Conservation (phyloP, 2,113 vertebrate genomes). For the Nothoprocta perdicaria region DNA sequence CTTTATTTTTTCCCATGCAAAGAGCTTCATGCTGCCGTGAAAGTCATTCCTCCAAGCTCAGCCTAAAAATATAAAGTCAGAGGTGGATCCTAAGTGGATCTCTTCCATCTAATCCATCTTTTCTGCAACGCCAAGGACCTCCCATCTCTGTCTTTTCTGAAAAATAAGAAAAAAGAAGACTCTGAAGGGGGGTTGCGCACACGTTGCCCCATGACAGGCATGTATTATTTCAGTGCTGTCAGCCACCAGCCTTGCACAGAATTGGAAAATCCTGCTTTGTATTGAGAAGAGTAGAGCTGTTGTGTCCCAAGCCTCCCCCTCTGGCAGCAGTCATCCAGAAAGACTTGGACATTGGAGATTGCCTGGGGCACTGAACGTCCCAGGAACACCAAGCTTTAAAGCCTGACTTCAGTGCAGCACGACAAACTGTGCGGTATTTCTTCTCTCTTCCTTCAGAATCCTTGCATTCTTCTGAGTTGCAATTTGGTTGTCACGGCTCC, state of each 20-base stretch:
- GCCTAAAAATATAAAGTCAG: not conserved
- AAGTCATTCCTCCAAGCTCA: not conserved
- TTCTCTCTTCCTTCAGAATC: no score
- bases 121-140: not conserved
- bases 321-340: not conserved
- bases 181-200: not conserved
- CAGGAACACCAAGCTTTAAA: no score
- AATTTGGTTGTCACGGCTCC: no score
- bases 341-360: accelerated
- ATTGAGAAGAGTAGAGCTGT: not conserved
- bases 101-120: not conserved
- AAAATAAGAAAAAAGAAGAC: not conserved
- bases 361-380: not conserved
- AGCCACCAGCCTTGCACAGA: not conserved
- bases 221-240: not conserved
- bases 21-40: not conserved
- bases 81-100: not conserved
- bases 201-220: accelerated
- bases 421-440: no score
- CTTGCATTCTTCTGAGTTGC: no score
- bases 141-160: accelerated
- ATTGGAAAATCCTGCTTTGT: not conserved
- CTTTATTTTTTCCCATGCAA: not conserved
- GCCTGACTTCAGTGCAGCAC: no score
- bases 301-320: not conserved